phyloP scores from a whole-genome alignment of 2,113 vertebrate genomes.

The Willisornis vidua region DNA sequence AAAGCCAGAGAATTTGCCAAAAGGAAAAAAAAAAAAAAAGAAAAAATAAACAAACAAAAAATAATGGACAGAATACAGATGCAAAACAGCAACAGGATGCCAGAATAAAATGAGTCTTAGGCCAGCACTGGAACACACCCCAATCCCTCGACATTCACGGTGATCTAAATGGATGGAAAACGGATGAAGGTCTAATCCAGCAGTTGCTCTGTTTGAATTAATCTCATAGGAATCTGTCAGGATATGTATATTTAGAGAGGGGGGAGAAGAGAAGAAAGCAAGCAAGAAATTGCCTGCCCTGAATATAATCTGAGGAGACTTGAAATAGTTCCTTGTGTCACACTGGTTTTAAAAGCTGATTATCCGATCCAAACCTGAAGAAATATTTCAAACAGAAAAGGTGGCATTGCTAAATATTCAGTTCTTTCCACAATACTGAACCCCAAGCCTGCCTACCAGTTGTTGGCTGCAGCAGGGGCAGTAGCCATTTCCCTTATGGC shows the following conservation, averaged over 20 bases:
- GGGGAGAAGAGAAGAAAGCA: not conserved
- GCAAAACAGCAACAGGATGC: slow-evolving; percentile 24
- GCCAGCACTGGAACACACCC: not conserved
- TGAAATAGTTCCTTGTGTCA: not conserved
- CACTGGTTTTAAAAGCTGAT: not conserved
- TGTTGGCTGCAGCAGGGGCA: not conserved
- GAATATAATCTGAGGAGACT: not conserved
- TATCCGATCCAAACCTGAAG: not conserved
- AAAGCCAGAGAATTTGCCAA: not conserved
- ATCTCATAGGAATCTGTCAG: slow-evolving; percentile 16
- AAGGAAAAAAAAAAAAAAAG: not conserved
- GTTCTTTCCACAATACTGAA: not conserved
- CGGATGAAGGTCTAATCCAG: slow-evolving; percentile 50
- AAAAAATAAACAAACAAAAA: not conserved
- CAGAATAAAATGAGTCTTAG: slow-evolving; percentile 20
- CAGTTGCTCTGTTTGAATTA: slow-evolving; percentile 34
- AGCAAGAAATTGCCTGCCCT: not conserved
- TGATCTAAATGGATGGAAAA: slow-evolving; percentile 58
- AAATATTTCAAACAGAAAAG: not conserved
- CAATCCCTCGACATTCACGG: not conserved
- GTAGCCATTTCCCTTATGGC: not conserved
- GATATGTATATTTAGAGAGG: not conserved
- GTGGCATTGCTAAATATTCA: not conserved
- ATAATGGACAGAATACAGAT: not conserved
- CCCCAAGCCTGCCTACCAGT: not conserved